Conservation (phyloP, 2,888 invertebrate genomes). For the Pantelozetes paolii region DNA sequence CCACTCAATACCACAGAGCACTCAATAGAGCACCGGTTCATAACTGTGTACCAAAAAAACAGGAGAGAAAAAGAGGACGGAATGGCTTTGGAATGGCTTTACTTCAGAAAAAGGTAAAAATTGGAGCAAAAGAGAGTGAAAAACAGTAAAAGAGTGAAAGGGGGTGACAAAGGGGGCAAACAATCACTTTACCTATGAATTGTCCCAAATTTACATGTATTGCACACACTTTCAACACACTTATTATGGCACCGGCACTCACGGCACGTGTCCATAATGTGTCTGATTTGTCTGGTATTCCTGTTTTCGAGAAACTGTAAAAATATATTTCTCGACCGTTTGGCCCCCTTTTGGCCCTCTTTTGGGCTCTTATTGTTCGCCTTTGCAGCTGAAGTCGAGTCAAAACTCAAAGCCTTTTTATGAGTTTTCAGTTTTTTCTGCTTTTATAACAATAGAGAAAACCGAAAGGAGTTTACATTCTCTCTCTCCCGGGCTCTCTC, state of each 20-base stretch:
- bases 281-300: constrained; percentile 33
- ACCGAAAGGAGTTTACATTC: constrained; percentile 23
- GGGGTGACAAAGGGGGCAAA: not conserved
- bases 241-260: constrained; percentile 24
- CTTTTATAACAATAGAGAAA: constrained; percentile 23
- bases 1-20: constrained; percentile 11
- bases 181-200: constrained; percentile 23
- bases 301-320: constrained; percentile 28
- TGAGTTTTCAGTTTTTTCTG: constrained; percentile 16
- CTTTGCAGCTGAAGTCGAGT: constrained; percentile 33
- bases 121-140: constrained; percentile 38
- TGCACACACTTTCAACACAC: constrained; percentile 17
- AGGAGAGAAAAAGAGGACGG: constrained; percentile 15
- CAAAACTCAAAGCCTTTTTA: not conserved
- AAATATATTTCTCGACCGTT: constrained; percentile 34
- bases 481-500: not conserved
- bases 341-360: not conserved
- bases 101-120: constrained; percentile 13
- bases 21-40: constrained; percentile 22
- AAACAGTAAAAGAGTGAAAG: constrained; percentile 19
- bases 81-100: constrained; percentile 28
- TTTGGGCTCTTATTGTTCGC: constrained; percentile 3
- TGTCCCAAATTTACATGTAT: constrained; percentile 18
- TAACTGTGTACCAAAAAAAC: constrained; percentile 25
- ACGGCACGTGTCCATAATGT: constrained; percentile 34